Percentiles rank a stretch among this genome's conserved stretches.
Conservation (phyloP, 1,140 invertebrate genomes). For the Lineus longissimus region DNA sequence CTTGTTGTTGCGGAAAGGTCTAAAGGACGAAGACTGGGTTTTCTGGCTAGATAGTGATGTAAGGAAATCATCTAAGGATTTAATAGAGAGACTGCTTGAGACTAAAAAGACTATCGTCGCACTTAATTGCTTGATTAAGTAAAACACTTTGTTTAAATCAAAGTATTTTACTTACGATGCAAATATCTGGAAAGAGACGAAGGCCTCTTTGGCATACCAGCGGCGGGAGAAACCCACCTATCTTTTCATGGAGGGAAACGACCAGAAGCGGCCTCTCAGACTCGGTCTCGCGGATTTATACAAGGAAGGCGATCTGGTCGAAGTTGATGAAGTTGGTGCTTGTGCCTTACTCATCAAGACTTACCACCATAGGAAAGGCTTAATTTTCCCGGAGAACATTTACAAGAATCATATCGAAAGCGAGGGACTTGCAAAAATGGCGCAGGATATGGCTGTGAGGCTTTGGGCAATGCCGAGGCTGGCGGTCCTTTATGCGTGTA, state of each 20-base stretch:
- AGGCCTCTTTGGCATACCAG: background rate
- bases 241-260: constrained; percentile 24
- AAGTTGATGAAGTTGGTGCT: constrained; percentile 23
- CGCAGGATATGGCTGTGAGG: constrained; percentile 10
- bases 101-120: constrained; percentile 14
- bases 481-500: constrained; percentile 13
- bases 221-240: background rate
- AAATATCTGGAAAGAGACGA: constrained; percentile 24
- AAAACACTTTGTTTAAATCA: background rate
- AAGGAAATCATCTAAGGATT: constrained; percentile 10
- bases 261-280: constrained; percentile 2
- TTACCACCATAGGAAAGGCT: constrained; percentile 14
- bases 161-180: constrained; percentile 16
- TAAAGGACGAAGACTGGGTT: constrained; percentile 17
- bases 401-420: constrained; percentile 22
- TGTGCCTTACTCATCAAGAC: constrained; percentile 18
- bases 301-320: constrained; percentile 14
- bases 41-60: constrained; percentile 25
- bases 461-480: constrained; percentile 18
- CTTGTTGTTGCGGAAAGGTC: constrained; percentile 11
- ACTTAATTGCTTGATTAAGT: constrained; percentile 15
- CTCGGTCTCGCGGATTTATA: constrained; percentile 11
- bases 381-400: constrained; percentile 18
- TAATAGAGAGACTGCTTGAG: constrained; percentile 18
- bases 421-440: constrained; percentile 23